These are phyloP conservation scores for Hyles lineata DNA, from an alignment of 2,888 invertebrate genomes.

Conservation along the genomic window DNA sequence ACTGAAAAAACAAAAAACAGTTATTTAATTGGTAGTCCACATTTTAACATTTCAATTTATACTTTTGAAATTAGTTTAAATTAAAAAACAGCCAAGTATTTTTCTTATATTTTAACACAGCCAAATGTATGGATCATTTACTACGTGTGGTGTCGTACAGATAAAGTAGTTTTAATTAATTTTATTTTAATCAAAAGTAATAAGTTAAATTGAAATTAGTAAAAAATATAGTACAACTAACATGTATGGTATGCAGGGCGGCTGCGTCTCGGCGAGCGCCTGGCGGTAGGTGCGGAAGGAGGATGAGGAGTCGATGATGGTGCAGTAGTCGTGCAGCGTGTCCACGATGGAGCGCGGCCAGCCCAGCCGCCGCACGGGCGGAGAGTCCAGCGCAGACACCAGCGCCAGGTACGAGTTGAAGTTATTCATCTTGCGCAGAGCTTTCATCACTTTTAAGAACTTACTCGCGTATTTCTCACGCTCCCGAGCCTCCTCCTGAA, in stretches of 20 bases:
- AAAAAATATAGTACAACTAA: conserved; percentile 79
- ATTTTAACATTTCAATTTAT: too few relatives aligned
- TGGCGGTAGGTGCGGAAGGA: conserved; percentile 98
- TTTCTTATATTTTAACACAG: too few relatives aligned
- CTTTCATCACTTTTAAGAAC: conserved; percentile 99
- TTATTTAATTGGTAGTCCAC: background rate
- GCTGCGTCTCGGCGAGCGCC: conserved; percentile 96
- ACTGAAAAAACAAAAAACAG: conserved; percentile 79
- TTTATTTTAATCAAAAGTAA: too few relatives aligned
- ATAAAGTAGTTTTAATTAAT: too few relatives aligned
- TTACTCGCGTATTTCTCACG: conserved; percentile 97
- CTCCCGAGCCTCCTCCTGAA: conserved; percentile 93
- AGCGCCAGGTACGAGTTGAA: conserved; percentile 99
- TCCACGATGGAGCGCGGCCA: conserved; percentile 97
- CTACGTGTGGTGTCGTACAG: too few relatives aligned
- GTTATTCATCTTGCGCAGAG: conserved; percentile 97
- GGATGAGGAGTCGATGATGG: conserved; percentile 98
- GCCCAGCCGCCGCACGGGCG: conserved; percentile 95
- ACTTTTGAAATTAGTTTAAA: too few relatives aligned
- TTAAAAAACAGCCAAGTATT: too few relatives aligned
- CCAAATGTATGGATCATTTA: too few relatives aligned
- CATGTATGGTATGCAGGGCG: conserved; percentile 99
- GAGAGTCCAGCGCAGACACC: conserved; percentile 98
- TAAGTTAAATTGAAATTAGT: background rate
- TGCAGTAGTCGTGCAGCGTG: conserved; percentile 96